Evolutionary conservation across 2,797 vertebrate species (phyloP).

Genomic region (Poecile montanus): DNA sequence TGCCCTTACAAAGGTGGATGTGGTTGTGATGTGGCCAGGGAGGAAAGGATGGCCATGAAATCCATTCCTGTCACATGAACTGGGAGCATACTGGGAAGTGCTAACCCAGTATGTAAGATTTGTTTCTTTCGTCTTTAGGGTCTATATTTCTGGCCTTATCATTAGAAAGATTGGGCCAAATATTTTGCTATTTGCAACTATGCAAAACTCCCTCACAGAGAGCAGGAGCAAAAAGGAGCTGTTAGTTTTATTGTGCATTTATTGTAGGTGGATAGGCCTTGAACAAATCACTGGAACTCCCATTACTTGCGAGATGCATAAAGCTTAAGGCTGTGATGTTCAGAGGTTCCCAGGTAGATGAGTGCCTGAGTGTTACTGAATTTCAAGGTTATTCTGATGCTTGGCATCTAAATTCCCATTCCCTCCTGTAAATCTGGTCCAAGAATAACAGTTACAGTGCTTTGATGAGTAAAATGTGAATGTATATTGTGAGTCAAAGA

Average conservation of each 20-base stretch:
- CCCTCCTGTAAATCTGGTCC: neutral
- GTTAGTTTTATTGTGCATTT: neutral
- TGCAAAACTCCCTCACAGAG: neutral
- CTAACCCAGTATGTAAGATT: neutral
- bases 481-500: neutral
- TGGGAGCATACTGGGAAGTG: neutral
- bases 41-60: neutral
- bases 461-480: neutral
- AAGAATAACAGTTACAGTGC: neutral
- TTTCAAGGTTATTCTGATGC: neutral
- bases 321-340: slow-evolving; percentile 8
- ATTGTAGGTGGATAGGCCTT: neutral
- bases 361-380: neutral
- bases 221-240: neutral
- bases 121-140: neutral
- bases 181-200: neutral
- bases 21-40: neutral
- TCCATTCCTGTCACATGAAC: neutral
- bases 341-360: neutral
- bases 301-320: neutral
- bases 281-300: neutral
- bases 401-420: neutral
- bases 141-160: neutral
- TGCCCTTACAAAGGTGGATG: neutral
- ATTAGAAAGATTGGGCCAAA: neutral